These are phyloP conservation scores for Argopecten irradians DNA, from an alignment of 1,140 invertebrate species.

Conservation along the genomic window DNA sequence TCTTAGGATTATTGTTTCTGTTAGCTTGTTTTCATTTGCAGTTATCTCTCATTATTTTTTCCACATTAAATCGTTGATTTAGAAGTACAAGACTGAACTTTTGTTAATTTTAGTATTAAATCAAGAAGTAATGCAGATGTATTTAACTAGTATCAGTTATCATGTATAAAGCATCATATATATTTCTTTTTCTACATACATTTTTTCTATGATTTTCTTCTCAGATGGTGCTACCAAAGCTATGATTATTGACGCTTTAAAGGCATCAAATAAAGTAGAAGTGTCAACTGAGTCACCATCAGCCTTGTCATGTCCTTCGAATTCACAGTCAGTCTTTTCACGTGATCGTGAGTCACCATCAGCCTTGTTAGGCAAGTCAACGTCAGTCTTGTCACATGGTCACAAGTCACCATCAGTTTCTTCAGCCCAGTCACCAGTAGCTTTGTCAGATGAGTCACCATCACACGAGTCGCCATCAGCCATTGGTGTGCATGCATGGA, in stretches of 20 bases:
- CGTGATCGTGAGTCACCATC: too few species aligned
- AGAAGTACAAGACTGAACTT: too few species aligned
- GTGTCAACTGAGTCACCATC: background rate
- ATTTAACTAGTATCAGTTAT: too few species aligned
- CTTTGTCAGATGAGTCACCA: background rate
- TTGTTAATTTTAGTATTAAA: too few species aligned
- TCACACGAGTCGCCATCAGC: background rate
- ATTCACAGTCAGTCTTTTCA: background rate
- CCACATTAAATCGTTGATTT: too few species aligned
- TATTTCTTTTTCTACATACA: too few species aligned
- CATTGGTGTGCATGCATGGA: conserved; percentile 13
- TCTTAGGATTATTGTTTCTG: too few species aligned
- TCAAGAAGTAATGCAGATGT: too few species aligned
- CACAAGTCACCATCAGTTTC: background rate
- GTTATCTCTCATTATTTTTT: too few species aligned
- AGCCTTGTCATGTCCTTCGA: too few species aligned
- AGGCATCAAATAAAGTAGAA: background rate
- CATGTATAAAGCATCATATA: too few species aligned
- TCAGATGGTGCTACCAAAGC: conserved; percentile 11
- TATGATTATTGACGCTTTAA: background rate
- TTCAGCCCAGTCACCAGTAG: background rate
- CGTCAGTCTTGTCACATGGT: background rate
- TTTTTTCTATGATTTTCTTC: background rate
- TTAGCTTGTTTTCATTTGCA: too few species aligned
- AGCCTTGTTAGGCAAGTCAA: background rate